These are phyloP conservation scores for Chiroxiphia lanceolata DNA, from an alignment of 2,797 vertebrate genomes.

Conservation along the genomic window DNA sequence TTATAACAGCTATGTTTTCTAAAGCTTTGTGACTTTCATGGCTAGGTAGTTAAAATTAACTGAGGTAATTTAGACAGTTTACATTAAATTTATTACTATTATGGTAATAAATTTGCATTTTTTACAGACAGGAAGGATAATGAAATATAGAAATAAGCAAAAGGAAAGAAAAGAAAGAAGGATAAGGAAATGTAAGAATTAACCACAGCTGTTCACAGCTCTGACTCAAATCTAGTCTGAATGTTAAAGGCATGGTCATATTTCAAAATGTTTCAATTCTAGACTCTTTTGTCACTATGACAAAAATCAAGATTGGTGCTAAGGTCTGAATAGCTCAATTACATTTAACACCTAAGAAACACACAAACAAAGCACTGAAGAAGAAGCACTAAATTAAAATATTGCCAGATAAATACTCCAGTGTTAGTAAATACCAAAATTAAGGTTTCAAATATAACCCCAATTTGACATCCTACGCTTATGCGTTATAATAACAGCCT, in stretches of 20 bases:
- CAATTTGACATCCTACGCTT: fast-evolving
- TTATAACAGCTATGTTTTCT: background rate
- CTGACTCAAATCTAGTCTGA: background rate
- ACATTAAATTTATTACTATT: background rate
- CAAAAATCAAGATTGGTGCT: background rate
- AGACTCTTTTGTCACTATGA: background rate
- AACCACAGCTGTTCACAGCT: background rate
- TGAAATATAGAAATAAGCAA: background rate
- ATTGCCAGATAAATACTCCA: background rate
- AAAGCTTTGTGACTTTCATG: background rate
- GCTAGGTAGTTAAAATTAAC: background rate
- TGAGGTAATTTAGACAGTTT: background rate
- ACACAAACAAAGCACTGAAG: background rate
- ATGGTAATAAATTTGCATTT: background rate
- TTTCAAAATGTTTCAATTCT: background rate
- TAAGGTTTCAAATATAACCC: background rate
- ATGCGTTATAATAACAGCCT: background rate
- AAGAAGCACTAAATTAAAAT: background rate
- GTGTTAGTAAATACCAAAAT: background rate
- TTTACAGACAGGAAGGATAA: background rate
- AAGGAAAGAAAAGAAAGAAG: background rate
- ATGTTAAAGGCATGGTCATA: background rate
- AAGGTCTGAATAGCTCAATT: background rate
- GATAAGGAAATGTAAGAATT: background rate
- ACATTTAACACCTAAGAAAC: background rate